Conservation (phyloP, 2,888 invertebrate species). For the Mesoligia furuncula region DNA sequence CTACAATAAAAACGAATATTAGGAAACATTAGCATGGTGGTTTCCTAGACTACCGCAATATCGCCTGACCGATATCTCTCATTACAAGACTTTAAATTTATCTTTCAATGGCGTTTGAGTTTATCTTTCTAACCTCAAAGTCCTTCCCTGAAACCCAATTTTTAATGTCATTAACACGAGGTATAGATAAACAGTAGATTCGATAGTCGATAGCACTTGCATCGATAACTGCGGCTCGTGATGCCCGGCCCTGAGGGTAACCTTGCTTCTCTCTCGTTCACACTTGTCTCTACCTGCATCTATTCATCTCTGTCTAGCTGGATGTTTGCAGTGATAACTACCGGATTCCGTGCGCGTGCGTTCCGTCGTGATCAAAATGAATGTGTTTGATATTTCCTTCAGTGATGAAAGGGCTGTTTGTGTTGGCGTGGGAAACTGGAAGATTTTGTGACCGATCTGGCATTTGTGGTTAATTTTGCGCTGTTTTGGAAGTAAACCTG, state of each 20-base stretch:
- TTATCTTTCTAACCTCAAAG: conserved; percentile 42
- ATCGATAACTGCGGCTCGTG: conserved; percentile 70
- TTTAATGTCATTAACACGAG: conserved; percentile 61
- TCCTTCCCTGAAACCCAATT: conserved; percentile 47
- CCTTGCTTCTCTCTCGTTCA: conserved; percentile 84
- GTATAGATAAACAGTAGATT: conserved; percentile 53
- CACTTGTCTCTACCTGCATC: conserved; percentile 55
- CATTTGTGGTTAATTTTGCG: background rate
- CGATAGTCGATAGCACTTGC: conserved; percentile 52
- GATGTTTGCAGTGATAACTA: conserved; percentile 76
- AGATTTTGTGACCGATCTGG: conserved; percentile 9
- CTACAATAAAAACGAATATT: conserved; percentile 19
- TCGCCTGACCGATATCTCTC: conserved; percentile 32
- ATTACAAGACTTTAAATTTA: conserved; percentile 39
- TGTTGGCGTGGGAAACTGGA: conserved; percentile 48
- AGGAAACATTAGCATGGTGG: conserved; percentile 1
- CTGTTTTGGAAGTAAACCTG: background rate
- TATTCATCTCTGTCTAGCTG: conserved; percentile 75
- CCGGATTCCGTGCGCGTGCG: conserved; percentile 85
- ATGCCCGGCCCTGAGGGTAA: conserved; percentile 84
- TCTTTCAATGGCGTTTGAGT: conserved; percentile 29
- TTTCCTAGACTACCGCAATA: conserved; percentile 2
- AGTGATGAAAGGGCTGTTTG: conserved; percentile 55
- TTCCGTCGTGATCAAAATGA: conserved; percentile 65
- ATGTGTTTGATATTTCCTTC: conserved; percentile 52